phyloP scores from a whole-genome alignment of 2,113 vertebrate genomes.

The Mionectes macconnelli region DNA sequence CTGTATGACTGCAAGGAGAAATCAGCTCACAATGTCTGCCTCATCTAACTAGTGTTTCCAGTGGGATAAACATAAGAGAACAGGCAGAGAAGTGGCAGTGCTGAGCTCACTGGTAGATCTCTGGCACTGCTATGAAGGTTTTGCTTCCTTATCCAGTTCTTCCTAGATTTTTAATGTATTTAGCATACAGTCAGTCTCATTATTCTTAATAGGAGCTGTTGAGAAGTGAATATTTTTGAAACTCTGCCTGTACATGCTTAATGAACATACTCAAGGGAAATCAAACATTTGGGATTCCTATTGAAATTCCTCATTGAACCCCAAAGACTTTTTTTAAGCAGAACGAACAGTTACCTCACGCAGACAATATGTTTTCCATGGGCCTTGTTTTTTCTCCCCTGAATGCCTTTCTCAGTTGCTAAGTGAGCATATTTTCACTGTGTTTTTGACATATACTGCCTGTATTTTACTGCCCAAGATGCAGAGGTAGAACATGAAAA shows the following conservation, averaged over 20 bases:
- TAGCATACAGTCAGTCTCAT: neutral
- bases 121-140: neutral
- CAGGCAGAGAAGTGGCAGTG: neutral
- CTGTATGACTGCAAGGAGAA: neutral
- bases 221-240: neutral
- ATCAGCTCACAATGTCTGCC: neutral
- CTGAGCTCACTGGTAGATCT: neutral
- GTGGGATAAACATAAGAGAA: neutral
- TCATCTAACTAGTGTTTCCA: neutral
- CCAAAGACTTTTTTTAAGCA: neutral
- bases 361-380: conserved; percentile 16
- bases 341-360: conserved; percentile 16
- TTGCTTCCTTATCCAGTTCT: neutral
- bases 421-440: neutral
- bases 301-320: conserved; percentile 37
- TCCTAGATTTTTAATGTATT: conserved; percentile 10
- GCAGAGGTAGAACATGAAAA: neutral
- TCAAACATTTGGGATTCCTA: conserved; percentile 13
- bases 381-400: neutral
- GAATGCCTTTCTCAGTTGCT: neutral
- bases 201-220: conserved; percentile 1
- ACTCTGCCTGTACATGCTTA: conserved; percentile 21
- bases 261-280: conserved; percentile 11
- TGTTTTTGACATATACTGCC: neutral
- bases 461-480: neutral